Base-by-base conservation (phyloP, 2,113 vertebrate species). In the Barbus barbus region DNA sequence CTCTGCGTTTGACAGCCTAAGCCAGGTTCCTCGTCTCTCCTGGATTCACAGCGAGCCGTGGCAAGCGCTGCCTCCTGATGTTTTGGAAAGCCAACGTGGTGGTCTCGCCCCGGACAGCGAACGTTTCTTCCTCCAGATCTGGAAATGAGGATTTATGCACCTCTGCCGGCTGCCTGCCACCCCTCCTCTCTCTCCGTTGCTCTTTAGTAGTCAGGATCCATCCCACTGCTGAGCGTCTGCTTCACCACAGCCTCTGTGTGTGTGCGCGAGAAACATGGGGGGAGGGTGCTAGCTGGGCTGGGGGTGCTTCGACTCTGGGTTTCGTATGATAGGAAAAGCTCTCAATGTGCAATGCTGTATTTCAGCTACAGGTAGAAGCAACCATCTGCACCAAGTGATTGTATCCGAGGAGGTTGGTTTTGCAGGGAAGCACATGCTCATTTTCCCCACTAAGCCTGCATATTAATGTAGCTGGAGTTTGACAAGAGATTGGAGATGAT, bases 191-290 rank as follows among this genome's bases (percentile, higher is more conserved):
- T 78, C 83, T 78, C 90, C 86, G 90, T 85, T 78, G 87, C 94
- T 95, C 92, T 94, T 95, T 95, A 95, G 94, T 94, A 95, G 94
- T 95, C 94, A 94, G 93, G 91, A 94, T 94, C 91, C 94, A 95
- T 95, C 94, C 93, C 92, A 94, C 94, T 94, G 94, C 94, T 90
- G 94, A 94, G 92, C 90, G 92, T 91, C 91, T 93, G 92, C 92
- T 93, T 91, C 91, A 91, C 90, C 91, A 87, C 90, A 86, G 91
- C 90, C 90, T 90, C 89, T 91, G 83, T 83, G 74, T 81, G 36
- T 87, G 92, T 87, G 91, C 89, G 85, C 86, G 53, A 63, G 44
- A 84, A n/a, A 41, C 24, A 73, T 63, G 48, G 76, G 78, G 36
- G 44, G 51, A 78, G 20, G 81, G 28, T 26, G 5, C n/a, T 73